A percentile compares a stretch with the other conserved stretches of the same genome.
phyloP scores from a whole-genome alignment of 2,888 invertebrate species.

The Beris morrisii region DNA sequence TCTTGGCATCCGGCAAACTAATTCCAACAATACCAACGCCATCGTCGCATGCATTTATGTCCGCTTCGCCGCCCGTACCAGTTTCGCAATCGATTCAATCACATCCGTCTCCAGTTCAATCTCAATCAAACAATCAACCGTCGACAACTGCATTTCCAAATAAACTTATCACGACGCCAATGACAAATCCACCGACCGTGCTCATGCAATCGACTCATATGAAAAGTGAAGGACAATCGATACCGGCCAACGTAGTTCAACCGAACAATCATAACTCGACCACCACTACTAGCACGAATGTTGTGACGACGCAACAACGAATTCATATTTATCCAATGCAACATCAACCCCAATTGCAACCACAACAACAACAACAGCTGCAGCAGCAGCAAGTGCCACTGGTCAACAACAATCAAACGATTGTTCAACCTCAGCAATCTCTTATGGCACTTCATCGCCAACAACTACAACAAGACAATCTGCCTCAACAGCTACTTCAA shows the following conservation, averaged over 20 bases:
- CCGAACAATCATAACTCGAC: conserved; percentile 52
- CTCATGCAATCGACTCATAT: conserved; percentile 30
- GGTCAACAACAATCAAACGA: conserved; percentile 37
- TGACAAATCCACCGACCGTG: conserved; percentile 33
- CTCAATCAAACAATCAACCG: conserved; percentile 3
- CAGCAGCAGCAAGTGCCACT: conserved; percentile 39
- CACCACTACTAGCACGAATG: conserved; percentile 22
- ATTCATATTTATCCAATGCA: conserved; percentile 54
- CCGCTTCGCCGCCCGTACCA: conserved; percentile 43
- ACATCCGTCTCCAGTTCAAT: conserved; percentile 2
- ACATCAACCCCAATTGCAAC: conserved; percentile 44
- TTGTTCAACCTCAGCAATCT: conserved; percentile 31
- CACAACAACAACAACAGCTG: conserved; percentile 38
- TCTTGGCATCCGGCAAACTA: conserved; percentile 70
- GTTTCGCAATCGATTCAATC: conserved; percentile 23
- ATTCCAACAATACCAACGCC: conserved; percentile 61
- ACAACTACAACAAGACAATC: conserved; percentile 38
- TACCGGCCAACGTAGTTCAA: conserved; percentile 54
- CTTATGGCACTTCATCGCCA: conserved; percentile 39
- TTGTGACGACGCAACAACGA: conserved; percentile 44
- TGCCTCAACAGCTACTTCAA: conserved; percentile 32
- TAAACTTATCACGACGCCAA: conserved; percentile 20
- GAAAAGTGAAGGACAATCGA: conserved; percentile 41
- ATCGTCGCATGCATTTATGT: conserved; percentile 34
- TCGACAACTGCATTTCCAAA: conserved; percentile 10